Evolutionary conservation across 2,113 vertebrate species (phyloP), one percentile per base, ranked within the genome.

Genomic region (Cynopterus brachyotis): DNA sequence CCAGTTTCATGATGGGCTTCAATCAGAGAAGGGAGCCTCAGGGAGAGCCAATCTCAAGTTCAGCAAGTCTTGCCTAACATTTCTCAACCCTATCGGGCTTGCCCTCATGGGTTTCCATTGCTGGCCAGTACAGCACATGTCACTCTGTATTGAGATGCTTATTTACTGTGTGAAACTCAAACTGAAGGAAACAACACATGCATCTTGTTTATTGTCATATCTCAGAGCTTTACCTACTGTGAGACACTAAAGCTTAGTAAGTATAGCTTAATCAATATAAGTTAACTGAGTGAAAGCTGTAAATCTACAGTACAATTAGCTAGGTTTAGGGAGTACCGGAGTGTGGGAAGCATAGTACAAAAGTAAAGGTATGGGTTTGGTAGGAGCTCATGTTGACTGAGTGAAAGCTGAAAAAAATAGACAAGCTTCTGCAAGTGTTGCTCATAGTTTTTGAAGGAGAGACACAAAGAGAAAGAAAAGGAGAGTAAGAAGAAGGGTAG

Each of bases 231-330:
- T 28, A 32, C 5, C n/a, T 92, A 45, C 64, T 55, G 9, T 8
- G 20, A 89, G 28, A 59, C 47, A 37, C 12, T 64, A 6, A 72
- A 93, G 7, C 22, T 95, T 90, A 75, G 53, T 79, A 47, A 82
- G 32, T 32, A 70, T 24, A 73, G 28, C 8, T 60, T 69, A 55
- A 96, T 73, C 80, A 32, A 37, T 50, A 9, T 28, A 79, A 79
- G 32, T 30, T 82, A 62, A 55, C 24, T 26, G 16, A 87, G 19
- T 76, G 22, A 40, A 92, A 84, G 6, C 59, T 53, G 0, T 80
- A 90, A 87, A 80, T 69, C 45, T 79, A 20, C 4, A 57, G 4
- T 62, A 40, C 28, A 64, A 53, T 69, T 75, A 88, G 32, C 19
- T 30, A 35, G 35, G 9, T 1, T 17, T 30, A 4, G 8, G 15